Evolutionary conservation across 1,140 invertebrate species (phyloP), one percentile per base, ranked within the genome.

Genomic region (Muscidifurax raptorellus): DNA sequence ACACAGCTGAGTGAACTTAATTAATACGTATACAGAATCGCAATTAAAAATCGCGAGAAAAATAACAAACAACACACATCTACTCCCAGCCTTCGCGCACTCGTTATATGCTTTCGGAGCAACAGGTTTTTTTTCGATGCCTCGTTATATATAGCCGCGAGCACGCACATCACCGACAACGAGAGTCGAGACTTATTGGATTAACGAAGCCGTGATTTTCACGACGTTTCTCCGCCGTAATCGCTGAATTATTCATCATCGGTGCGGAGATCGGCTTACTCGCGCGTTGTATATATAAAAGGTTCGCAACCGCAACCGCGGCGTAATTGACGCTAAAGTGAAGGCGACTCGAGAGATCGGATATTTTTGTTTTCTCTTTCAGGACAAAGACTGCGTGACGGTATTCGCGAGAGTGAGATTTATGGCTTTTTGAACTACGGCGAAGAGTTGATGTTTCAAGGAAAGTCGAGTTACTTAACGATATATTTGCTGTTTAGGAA

Each of bases 301-400:
- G 52, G 7, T 79, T 79, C 59, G 32, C 30, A 3, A 15, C 40
- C 36, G 22, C 6, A 52, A 79, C 64, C 25, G 25, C 66, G 25
- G 78, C 36, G 36, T 66, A 80, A 71, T n/a, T 47, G 66, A 28
- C 15, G 32, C 6, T 80, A 71, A n/a, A 80, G n/a, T 47, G 66
- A 80, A 69, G 22, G n/a, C 28, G 36, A 80, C n/a, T 80, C 32
- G 36, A 28, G 12, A 36, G 40, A 40, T 47, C 13, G 13, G 1
- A 7, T 13, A 12, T 13, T 47, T 47, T 12, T 47, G 7, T 47
- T 13, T 47, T 47, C 13, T 47, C 44, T 47, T 59, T 59, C 18
- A n/a, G 6, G 22, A 59, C 52, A 59, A 59, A 59, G 52, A 40
- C 36, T 40, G 36, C 36, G 7, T 10, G 36, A 0, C 36, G 36